Evolutionary conservation across 2,797 vertebrate species (phyloP).

Genomic region (Tenualosa ilisha): DNA sequence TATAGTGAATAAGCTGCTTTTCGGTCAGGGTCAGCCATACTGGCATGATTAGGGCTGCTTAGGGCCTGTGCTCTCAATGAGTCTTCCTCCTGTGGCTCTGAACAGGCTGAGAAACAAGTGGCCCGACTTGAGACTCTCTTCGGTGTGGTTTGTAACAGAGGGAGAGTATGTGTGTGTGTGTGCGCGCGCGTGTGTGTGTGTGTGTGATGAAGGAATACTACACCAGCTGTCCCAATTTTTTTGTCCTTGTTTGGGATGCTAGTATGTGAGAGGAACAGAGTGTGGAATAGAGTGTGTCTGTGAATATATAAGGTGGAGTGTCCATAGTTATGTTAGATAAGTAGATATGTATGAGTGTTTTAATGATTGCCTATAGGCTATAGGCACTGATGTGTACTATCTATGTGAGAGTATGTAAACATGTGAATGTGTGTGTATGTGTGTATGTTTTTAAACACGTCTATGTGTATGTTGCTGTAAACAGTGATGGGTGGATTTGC

Average conservation of each 20-base stretch:
- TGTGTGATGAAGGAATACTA: background rate
- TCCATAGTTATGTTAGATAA: too few relatives aligned
- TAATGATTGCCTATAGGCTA: background rate
- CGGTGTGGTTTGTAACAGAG: background rate
- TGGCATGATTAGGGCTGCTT: background rate
- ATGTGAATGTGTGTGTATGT: background rate
- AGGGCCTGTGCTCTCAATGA: too few relatives aligned
- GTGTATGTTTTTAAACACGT: background rate
- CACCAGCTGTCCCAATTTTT: constrained; percentile 1
- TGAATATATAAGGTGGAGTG: background rate
- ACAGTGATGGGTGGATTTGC: background rate
- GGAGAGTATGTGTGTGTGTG: background rate
- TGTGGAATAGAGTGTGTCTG: background rate
- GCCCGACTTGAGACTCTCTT: background rate
- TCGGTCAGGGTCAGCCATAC: too few relatives aligned
- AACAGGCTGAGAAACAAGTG: background rate
- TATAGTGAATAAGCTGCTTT: too few relatives aligned
- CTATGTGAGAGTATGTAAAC: background rate
- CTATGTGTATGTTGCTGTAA: background rate
- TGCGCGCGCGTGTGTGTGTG: background rate
- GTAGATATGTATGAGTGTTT: too few relatives aligned
- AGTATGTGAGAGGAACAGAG: background rate
- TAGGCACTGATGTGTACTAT: background rate
- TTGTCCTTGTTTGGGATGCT: background rate
- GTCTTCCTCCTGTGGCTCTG: background rate